These are phyloP conservation scores for Panzeria rudis DNA, from an alignment of 2,888 invertebrate genomes.

Conservation along the genomic window DNA sequence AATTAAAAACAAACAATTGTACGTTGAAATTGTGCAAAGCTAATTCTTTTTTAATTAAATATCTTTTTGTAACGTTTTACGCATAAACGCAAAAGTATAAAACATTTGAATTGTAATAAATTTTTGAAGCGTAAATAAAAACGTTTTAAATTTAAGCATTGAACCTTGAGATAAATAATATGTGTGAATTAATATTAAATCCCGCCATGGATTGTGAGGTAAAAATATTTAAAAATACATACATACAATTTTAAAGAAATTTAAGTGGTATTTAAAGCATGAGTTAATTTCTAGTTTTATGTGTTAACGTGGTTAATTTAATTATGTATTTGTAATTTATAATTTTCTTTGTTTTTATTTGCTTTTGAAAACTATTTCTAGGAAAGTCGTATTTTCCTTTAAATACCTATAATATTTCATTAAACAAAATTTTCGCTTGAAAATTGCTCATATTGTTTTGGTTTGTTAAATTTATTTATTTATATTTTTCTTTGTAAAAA, in stretches of 20 bases:
- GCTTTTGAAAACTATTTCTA: slow-evolving; percentile 1
- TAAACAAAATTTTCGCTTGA: slow-evolving; percentile 3
- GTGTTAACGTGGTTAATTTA: neutral
- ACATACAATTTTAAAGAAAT: neutral
- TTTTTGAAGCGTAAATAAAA: neutral
- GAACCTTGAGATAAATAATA: slow-evolving; percentile 58
- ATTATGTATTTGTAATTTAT: neutral
- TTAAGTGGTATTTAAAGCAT: slow-evolving; percentile 33
- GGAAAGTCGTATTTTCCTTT: slow-evolving; percentile 14
- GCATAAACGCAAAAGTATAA: neutral
- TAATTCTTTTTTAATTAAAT: no score
- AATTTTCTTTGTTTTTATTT: slow-evolving; percentile 12
- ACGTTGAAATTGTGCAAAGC: neutral
- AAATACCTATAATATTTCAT: neutral
- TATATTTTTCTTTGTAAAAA: slow-evolving; percentile 31
- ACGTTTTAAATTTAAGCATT: slow-evolving; percentile 14
- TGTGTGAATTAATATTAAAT: slow-evolving; percentile 81
- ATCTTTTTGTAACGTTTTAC: neutral
- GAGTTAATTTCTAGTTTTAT: slow-evolving; percentile 12
- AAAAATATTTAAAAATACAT: slow-evolving; percentile 62
- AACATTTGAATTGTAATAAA: neutral
- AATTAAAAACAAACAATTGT: neutral
- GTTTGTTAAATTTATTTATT: slow-evolving; percentile 23
- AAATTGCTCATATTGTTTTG: neutral
- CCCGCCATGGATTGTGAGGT: slow-evolving; percentile 79